phyloP scores from a whole-genome alignment of 2,797 vertebrate species.

The Diplodus sargus region DNA sequence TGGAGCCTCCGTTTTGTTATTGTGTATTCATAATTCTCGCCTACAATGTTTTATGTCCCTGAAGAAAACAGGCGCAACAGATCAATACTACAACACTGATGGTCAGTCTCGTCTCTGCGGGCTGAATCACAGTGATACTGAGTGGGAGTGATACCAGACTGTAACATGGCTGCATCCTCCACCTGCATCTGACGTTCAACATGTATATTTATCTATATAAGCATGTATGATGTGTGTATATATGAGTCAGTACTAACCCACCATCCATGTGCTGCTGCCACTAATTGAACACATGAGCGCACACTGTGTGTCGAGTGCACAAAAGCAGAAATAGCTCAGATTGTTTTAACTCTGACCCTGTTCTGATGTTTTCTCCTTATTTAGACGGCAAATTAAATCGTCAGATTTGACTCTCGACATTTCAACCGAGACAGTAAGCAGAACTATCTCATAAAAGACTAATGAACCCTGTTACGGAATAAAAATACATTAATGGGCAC shows the following conservation, averaged over 20 bases:
- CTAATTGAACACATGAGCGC: constrained; percentile 19
- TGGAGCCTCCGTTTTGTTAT: no score
- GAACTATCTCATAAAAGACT: neutral
- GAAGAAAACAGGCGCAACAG: no score
- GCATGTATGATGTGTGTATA: no score
- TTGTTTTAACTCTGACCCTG: constrained; percentile 16
- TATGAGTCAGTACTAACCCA: constrained; percentile 25
- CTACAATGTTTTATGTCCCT: no score
- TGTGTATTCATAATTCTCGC: no score
- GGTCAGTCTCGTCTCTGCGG: no score
- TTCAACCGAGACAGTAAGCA: neutral
- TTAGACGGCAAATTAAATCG: constrained; percentile 8
- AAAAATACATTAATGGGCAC: neutral
- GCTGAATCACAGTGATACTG: no score
- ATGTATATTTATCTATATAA: no score
- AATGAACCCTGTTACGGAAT: neutral
- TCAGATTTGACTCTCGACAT: constrained; percentile 4
- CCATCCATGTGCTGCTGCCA: neutral
- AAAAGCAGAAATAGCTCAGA: neutral
- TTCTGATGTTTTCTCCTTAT: constrained; percentile 18
- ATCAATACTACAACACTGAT: no score
- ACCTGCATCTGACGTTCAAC: constrained; percentile 45
- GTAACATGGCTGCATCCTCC: neutral
- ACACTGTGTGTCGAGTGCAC: neutral
- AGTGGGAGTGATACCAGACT: constrained; percentile 22